Evolutionary conservation across 2,113 vertebrate genomes (phyloP).

Genomic region (Sapayoa aenigma): DNA sequence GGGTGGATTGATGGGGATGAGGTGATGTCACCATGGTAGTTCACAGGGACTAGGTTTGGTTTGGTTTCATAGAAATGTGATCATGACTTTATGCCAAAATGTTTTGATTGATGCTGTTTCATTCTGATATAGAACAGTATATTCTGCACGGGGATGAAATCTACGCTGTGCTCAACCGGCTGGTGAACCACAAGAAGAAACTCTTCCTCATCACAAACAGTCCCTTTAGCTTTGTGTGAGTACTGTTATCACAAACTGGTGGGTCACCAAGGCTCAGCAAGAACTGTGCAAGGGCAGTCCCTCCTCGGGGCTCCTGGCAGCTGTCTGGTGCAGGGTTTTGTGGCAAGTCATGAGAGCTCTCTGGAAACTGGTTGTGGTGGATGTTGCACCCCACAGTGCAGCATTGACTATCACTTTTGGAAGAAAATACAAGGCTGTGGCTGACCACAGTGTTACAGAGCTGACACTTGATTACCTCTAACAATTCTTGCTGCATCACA

Average conservation of each 20-base stretch:
- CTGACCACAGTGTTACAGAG: background rate
- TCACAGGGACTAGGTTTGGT: background rate
- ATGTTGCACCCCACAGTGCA: background rate
- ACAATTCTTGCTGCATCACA: background rate
- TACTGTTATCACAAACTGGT: background rate
- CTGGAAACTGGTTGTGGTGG: background rate
- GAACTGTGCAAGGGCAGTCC: background rate
- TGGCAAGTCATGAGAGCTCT: background rate
- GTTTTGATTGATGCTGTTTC: background rate
- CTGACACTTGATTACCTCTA: background rate
- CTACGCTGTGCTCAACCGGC: conserved; percentile 76
- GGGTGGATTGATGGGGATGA: background rate
- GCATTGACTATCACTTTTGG: background rate
- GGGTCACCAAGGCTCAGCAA: background rate
- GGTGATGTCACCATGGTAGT: background rate
- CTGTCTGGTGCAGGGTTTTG: background rate
- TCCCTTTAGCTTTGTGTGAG: conserved; percentile 84
- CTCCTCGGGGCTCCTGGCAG: background rate
- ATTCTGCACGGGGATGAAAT: conserved; percentile 81
- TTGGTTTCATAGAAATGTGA: background rate
- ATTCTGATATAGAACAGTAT: conserved; percentile 70
- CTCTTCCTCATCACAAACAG: conserved; percentile 86
- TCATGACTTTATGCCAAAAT: background rate
- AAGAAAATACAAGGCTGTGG: background rate
- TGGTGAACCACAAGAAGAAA: conserved; percentile 80